phyloP scores from a whole-genome alignment of 2,888 invertebrate genomes.

The Rhodophaea formosa region DNA sequence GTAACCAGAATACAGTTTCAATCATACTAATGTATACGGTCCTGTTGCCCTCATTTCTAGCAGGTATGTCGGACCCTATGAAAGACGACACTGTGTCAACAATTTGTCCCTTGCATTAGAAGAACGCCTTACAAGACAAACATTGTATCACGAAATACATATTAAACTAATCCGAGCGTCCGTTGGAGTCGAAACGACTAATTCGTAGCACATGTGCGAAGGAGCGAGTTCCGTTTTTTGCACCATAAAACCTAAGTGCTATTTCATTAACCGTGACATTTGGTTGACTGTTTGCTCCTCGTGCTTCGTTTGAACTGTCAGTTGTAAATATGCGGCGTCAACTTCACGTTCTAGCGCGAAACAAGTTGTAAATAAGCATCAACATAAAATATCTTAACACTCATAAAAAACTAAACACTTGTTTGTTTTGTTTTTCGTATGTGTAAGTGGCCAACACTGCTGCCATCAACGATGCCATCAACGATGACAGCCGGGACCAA shows the following conservation, averaged over 20 bases:
- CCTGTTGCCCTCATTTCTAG: conserved; percentile 48
- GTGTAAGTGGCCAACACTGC: too few relatives aligned
- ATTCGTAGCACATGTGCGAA: conserved; percentile 68
- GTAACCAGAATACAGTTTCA: conserved; percentile 18
- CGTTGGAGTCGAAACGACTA: conserved; percentile 54
- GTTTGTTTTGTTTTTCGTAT: too few relatives aligned
- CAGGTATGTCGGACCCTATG: conserved; percentile 69
- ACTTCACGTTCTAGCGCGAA: conserved; percentile 44
- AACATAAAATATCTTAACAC: background rate
- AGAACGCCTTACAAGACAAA: conserved; percentile 70
- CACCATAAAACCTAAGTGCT: conserved; percentile 68
- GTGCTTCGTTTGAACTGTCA: conserved; percentile 34
- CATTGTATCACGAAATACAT: conserved; percentile 72
- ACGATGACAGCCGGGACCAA: too few relatives aligned
- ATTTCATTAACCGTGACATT: conserved; percentile 72
- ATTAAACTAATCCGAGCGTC: conserved; percentile 75
- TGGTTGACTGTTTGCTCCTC: conserved; percentile 43
- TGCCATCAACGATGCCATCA: too few relatives aligned
- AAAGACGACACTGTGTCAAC: conserved; percentile 77
- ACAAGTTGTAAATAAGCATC: conserved; percentile 12
- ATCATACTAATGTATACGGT: conserved; percentile 30
- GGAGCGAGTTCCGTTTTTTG: conserved; percentile 57
- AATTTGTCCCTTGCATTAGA: conserved; percentile 73
- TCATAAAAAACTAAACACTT: too few relatives aligned
- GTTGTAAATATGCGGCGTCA: conserved; percentile 41